A percentile compares a stretch with the other conserved stretches of the same genome.
Evolutionary conservation across 2,113 vertebrate genomes (phyloP).

Genomic region (Bambusicola thoracicus): DNA sequence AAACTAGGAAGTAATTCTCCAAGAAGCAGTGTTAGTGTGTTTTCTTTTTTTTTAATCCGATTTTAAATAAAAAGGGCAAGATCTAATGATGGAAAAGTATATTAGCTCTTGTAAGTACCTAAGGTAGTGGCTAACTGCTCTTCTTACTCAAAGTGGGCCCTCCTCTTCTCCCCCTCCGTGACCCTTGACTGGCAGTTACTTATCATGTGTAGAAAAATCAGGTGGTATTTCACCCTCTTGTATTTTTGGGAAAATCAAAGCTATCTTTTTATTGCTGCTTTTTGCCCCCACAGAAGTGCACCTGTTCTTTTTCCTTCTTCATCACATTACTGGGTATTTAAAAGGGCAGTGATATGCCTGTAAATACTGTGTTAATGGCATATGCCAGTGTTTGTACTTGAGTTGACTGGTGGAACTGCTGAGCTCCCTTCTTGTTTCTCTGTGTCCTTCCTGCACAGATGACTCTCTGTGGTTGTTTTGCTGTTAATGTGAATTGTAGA

Average conservation of each 20-base stretch:
- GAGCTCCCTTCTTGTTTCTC: neutral
- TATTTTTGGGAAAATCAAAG: neutral
- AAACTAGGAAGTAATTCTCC: neutral
- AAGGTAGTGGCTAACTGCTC: neutral
- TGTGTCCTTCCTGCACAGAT: neutral
- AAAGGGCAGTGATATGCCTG: neutral
- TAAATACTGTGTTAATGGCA: neutral
- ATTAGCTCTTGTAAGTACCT: neutral
- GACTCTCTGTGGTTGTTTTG: neutral
- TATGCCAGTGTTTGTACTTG: neutral
- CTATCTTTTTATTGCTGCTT: neutral
- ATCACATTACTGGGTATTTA: neutral
- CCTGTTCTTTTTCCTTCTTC: neutral
- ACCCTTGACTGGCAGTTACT: neutral
- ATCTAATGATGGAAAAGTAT: neutral
- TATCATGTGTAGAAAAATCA: neutral
- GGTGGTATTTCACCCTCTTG: neutral
- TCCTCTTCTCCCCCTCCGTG: neutral
- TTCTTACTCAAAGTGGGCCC: neutral
- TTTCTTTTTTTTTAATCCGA: fast-evolving
- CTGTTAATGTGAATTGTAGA: neutral
- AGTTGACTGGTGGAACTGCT: neutral
- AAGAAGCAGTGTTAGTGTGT: neutral
- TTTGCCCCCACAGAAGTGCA: neutral
- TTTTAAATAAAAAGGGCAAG: neutral